phyloP scores from a whole-genome alignment of 2,113 vertebrate genomes.

The Chinchilla lanigera region DNA sequence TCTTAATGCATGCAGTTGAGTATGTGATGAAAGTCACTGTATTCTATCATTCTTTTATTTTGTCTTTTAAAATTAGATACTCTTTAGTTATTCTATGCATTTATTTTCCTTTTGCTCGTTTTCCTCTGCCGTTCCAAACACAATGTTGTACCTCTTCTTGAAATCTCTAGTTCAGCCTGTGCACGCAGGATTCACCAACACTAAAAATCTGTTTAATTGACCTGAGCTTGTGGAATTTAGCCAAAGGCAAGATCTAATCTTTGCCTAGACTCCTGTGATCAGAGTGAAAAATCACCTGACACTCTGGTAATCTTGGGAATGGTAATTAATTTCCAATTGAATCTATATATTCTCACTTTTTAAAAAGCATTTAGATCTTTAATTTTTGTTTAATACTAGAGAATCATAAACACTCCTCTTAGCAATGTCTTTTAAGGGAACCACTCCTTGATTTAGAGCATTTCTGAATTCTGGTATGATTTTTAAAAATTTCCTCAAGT shows the following conservation, averaged over 20 bases:
- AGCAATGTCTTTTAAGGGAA: slow-evolving; percentile 10
- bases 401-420: slow-evolving; percentile 6
- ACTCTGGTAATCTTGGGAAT: neutral
- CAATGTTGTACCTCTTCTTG: neutral
- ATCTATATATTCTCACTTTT: neutral
- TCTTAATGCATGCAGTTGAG: neutral
- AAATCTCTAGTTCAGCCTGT: neutral
- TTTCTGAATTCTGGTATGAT: slow-evolving; percentile 16
- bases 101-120: slow-evolving; percentile 22
- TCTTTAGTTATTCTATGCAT: neutral
- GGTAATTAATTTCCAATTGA: slow-evolving; percentile 43
- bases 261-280: slow-evolving; percentile 23
- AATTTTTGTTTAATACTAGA: neutral
- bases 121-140: neutral
- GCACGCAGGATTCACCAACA: neutral
- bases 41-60: slow-evolving; percentile 24
- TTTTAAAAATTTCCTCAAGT: neutral
- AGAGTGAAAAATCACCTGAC: slow-evolving; percentile 44
- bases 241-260: slow-evolving; percentile 35
- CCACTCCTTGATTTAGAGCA: neutral
- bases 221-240: slow-evolving; percentile 32
- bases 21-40: neutral
- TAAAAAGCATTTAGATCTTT: slow-evolving; percentile 36
- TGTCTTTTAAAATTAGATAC: neutral
- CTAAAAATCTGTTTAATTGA: slow-evolving; percentile 48